Base-by-base conservation (phyloP, 2,888 invertebrate genomes). In the Campoplex nolae region DNA sequence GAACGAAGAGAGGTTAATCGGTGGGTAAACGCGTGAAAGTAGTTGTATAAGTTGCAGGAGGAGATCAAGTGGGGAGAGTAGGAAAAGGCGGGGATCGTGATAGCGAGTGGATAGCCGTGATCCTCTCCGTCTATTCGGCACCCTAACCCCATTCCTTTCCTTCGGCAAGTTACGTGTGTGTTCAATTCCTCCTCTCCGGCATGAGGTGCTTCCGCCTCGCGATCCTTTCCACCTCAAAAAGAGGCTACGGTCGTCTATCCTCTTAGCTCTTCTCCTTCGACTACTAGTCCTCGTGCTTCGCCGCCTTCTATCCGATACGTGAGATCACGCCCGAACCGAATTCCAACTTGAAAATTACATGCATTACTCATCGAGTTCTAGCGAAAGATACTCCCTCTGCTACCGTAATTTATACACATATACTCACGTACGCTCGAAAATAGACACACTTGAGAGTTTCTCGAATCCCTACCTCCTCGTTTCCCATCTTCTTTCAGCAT, bases 291-390 rank as follows among this genome's bases (percentile, higher is more conserved):
- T 62, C n/a, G 45, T 51, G 35, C 68, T 65, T 45, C 11, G 7
- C 54, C 56, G n/a, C 32, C 76, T 58, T 54, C 62, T 32, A 71
- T 32, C 51, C 76, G 76, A 77, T 82, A 82, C 85, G 85, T 77
- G 71, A 77, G 85, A 85, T 85, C 85, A 82, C 81, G 73, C 85
- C 77, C 71, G 81, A 71, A 76, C 76, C 76, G 65, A 81, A 85
- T 85, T 85, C 81, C 81, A 85, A 82, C 85, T 82, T 73, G 81
- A 85, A 85, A 85, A 82, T 85, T 85, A 85, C 81, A 85, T 82
- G 85, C 85, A 85, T 85, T 85, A 85, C 85, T 85, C 85, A 82
- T 82, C 85, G 85, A 85, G 54, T 85, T 82, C 35, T 67, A 32
- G 16, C 68, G 42, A 35, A 0, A 23, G 68, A 35, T n/a, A 42